Conservation (phyloP, 2,797 vertebrate genomes). For the Neosilurus hyrtlii region DNA sequence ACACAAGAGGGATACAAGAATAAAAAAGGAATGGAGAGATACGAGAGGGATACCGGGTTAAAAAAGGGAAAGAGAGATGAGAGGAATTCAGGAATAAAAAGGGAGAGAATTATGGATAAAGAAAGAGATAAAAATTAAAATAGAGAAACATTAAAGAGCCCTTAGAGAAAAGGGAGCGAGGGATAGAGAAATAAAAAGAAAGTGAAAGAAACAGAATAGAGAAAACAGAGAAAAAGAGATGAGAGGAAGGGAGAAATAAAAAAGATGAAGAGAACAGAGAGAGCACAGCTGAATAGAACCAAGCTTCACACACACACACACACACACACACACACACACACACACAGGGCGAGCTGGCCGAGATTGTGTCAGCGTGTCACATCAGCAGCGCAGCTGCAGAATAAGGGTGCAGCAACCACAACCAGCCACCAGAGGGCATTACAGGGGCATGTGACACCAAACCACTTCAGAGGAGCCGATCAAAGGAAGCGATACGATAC, state of each 20-base stretch:
- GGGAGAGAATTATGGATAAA: background rate
- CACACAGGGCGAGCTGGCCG: constrained; percentile 35
- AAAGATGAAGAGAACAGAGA: constrained; percentile 54
- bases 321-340: constrained; percentile 41
- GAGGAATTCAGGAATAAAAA: too few species aligned
- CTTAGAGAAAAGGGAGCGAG: background rate
- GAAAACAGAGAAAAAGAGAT: background rate
- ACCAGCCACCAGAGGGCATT: constrained; percentile 65
- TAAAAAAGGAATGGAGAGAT: background rate
- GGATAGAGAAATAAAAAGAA: background rate
- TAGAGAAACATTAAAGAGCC: background rate
- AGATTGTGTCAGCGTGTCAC: constrained; percentile 48
- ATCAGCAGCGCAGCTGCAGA: constrained; percentile 36
- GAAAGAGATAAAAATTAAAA: background rate
- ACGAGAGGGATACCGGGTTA: too few species aligned
- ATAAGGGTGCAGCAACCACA: constrained; percentile 53
- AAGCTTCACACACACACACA: constrained; percentile 44
- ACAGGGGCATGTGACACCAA: constrained; percentile 48
- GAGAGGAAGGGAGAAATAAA: background rate
- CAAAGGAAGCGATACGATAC: constrained; percentile 31
- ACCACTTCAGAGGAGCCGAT: constrained; percentile 24
- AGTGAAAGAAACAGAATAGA: background rate
- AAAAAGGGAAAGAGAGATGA: background rate
- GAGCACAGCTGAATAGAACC: constrained; percentile 66
- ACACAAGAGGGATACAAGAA: background rate